phyloP scores from a whole-genome alignment of 2,113 vertebrate genomes.

The Diadophis punctatus region DNA sequence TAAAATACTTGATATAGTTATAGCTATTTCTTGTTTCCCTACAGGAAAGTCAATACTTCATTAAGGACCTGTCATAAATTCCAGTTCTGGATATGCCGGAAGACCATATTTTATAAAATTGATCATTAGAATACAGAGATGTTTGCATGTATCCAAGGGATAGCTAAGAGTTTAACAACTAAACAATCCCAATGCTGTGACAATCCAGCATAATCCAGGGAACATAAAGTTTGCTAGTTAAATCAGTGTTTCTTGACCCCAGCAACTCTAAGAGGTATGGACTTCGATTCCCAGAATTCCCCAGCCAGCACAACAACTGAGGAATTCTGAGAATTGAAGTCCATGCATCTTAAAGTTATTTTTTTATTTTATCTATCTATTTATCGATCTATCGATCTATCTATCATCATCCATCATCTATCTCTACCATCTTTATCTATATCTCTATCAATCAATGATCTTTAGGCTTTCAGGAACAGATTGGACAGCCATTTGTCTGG shows the following conservation, averaged over 20 bases:
- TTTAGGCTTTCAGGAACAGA: too few relatives aligned
- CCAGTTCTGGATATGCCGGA: neutral
- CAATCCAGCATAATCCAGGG: neutral
- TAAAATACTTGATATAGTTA: neutral
- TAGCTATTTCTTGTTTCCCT: neutral
- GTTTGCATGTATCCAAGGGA: neutral
- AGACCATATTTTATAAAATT: neutral
- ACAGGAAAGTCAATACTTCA: neutral
- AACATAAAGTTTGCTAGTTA: neutral
- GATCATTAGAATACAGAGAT: neutral
- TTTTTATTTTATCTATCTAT: too few relatives aligned
- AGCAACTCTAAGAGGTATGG: neutral
- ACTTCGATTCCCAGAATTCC: too few relatives aligned
- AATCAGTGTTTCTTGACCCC: neutral
- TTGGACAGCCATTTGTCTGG: too few relatives aligned
- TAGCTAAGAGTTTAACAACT: neutral
- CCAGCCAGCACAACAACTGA: too few relatives aligned
- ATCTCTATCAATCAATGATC: too few relatives aligned
- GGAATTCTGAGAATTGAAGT: too few relatives aligned
- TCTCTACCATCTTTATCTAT: too few relatives aligned
- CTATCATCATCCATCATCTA: too few relatives aligned
- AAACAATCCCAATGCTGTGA: neutral
- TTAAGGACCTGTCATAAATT: neutral
- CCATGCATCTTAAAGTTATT: too few relatives aligned
- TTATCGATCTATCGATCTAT: too few relatives aligned